Percentiles rank a stretch among this genome's conserved stretches.
These are phyloP conservation scores for Mobula birostris DNA, from an alignment of 2,113 vertebrate species.

Conservation along the genomic window DNA sequence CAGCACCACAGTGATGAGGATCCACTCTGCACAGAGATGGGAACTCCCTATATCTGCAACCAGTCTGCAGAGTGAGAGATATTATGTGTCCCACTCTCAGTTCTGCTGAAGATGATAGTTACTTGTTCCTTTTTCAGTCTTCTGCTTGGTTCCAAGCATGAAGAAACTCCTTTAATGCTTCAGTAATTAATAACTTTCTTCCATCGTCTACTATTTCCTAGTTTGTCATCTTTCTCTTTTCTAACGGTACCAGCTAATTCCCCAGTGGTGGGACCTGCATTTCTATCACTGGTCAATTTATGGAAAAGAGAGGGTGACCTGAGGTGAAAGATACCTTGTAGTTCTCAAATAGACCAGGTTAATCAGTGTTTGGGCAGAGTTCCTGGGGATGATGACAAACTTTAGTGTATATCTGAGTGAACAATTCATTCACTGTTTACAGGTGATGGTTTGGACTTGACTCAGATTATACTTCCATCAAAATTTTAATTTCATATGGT, in stretches of 20 bases:
- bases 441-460: background rate
- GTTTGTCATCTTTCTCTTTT: background rate
- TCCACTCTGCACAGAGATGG: background rate
- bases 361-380: background rate
- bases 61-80: background rate
- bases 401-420: background rate
- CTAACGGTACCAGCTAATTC: background rate
- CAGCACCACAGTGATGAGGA: background rate
- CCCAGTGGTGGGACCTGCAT: background rate
- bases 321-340: background rate
- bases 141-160: background rate
- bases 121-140: background rate
- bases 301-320: background rate
- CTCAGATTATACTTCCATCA: background rate
- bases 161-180: background rate
- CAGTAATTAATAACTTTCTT: background rate
- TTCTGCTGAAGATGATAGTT: background rate
- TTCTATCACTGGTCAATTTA: background rate
- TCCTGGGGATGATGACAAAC: background rate
- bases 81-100: background rate
- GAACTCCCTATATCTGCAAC: no score
- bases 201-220: background rate
- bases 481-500: background rate
- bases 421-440: background rate
- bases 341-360: background rate